Base-by-base conservation (phyloP, 2,888 invertebrate species). In the Mesodorylaimus sp. region DNA sequence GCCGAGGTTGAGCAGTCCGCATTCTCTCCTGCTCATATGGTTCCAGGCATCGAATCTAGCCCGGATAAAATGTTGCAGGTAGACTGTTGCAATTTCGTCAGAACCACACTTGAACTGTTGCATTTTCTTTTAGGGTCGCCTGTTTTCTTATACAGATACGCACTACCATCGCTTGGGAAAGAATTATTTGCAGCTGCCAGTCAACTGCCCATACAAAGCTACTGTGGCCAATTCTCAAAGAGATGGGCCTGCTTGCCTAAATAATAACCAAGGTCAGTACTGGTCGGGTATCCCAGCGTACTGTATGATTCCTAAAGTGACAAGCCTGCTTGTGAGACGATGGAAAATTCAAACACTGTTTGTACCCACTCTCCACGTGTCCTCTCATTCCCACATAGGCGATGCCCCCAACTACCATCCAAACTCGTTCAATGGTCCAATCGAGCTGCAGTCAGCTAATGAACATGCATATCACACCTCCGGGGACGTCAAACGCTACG, bases 331-430 rank as follows among this genome's bases (percentile, higher is more conserved):
- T n/a, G n/a, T n/a, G n/a, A n/a, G n/a, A n/a, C n/a, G n/a, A n/a
- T n/a, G n/a, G n/a, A n/a, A n/a, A n/a, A n/a, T n/a, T n/a, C n/a
- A n/a, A n/a, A n/a, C n/a, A n/a, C n/a, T n/a, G n/a, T n/a, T n/a
- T n/a, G n/a, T n/a, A n/a, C n/a, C n/a, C n/a, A n/a, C n/a, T n/a
- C n/a, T n/a, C n/a, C n/a, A n/a, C n/a, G n/a, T n/a, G n/a, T n/a
- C n/a, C n/a, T n/a, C n/a, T n/a, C n/a, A n/a, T n/a, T n/a, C n/a
- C n/a, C n/a, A n/a, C n/a, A n/a, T n/a, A 69, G 69, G 55, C 53
- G 81, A 80, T 26, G 80, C 81, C 3, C 89, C 91, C 2, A 91
- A 91, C 68, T 93, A 93, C 66, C 87, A 77, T 73, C 91, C 91
- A 0, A 91, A 93, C 72, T 88, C 88, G 55, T 93, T 89, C 70